phyloP scores from a whole-genome alignment of 2,113 vertebrate genomes.

The Cephalopholis sonnerati region DNA sequence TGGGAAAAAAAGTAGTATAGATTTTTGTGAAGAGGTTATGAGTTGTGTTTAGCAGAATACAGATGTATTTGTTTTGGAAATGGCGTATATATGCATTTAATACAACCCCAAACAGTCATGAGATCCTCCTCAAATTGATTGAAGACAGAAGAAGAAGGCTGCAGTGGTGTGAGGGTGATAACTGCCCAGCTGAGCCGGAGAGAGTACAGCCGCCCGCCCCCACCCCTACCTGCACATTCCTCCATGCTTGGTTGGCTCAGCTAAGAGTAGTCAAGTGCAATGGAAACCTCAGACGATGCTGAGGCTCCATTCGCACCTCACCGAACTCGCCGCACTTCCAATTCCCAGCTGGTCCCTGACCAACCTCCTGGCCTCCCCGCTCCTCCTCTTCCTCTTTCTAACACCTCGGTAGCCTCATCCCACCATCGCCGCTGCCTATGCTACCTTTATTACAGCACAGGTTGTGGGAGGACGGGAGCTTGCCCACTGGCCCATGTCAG shows the following conservation, averaged over 20 bases:
- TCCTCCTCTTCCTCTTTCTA: constrained; percentile 48
- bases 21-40: background rate
- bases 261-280: constrained; percentile 77
- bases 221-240: constrained; percentile 46
- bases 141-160: constrained; percentile 9
- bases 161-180: constrained; percentile 14
- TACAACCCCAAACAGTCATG: background rate
- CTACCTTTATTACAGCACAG: constrained; percentile 54
- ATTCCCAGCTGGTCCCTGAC: constrained; percentile 69
- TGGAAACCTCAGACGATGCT: constrained; percentile 74
- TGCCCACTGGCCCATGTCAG: constrained; percentile 63
- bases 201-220: constrained; percentile 30
- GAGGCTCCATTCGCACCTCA: constrained; percentile 67
- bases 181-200: constrained; percentile 53
- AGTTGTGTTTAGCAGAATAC: background rate
- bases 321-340: constrained; percentile 59
- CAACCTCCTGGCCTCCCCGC: constrained; percentile 33
- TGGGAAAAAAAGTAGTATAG: background rate
- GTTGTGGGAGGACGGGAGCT: constrained; percentile 48
- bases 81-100: no score
- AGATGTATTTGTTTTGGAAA: no score
- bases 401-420: constrained; percentile 43
- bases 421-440: background rate
- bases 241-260: constrained; percentile 72
- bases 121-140: constrained; percentile 18